Base-by-base conservation (phyloP, 2,113 vertebrate species). In the Sus scrofa region DNA sequence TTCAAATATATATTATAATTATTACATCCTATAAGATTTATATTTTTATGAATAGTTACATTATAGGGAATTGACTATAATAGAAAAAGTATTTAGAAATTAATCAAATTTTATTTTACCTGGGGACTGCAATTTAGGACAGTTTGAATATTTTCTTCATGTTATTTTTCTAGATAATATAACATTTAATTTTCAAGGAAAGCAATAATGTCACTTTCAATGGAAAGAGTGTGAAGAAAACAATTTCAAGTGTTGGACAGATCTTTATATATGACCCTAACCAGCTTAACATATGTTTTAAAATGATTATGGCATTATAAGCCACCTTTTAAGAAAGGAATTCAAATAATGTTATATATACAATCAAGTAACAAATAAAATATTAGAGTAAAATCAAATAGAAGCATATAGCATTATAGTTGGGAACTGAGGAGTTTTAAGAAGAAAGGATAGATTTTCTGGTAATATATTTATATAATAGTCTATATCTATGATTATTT, bases 121-220 rank as follows among this genome's bases (percentile, higher is more conserved):
- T 58, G 52, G 3, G 22, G 86, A 94, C 19, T 81, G 13, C 90
- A 79, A 85, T 86, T 94, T 81, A 79, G 60, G 1, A 37, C 12
- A 56, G 5, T 63, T 65, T 67, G 73, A 85, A 91, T 67, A 75
- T 71, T 87, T 88, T 84, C 18, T 86, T 16, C 24, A 32, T 50
- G 7, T 24, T 79, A n/a, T 37, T 96, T 75, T 84, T 79, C 24
- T 83, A n/a, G 37, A 78, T 0, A 62, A 75, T 39, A 67, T 92
- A 54, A 63, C 71, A 73, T 79, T 84, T 54, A n/a, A n/a, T 90
- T 90, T 96, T 89, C 44, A 90, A 90, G 7, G 6, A 63, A 50
- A 93, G 39, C 24, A 70, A 73, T 50, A 6, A 86, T 63, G 60
- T 91, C 7, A 65, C 22, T 84, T 84, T 26, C 68, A 26, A 78